phyloP scores from a whole-genome alignment of 2,113 vertebrate species.

The Notiomystis cincta region DNA sequence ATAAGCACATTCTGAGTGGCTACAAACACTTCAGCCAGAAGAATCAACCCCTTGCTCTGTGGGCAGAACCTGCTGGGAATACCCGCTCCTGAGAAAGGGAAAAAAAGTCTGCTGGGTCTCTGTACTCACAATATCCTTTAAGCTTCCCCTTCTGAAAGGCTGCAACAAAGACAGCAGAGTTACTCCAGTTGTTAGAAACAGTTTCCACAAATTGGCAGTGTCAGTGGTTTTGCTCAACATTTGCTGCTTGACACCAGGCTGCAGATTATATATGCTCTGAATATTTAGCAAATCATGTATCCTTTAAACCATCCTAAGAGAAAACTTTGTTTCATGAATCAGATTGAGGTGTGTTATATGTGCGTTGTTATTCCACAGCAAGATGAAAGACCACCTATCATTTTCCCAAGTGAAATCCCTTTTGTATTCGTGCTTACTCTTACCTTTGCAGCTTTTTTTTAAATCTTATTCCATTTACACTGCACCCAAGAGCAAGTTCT shows the following conservation, averaged over 20 bases:
- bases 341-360: neutral
- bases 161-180: neutral
- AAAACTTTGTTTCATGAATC: neutral
- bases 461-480: neutral
- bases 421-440: neutral
- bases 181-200: neutral
- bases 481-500: neutral
- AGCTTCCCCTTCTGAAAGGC: neutral
- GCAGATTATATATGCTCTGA: neutral
- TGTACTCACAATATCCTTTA: neutral
- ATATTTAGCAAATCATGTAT: neutral
- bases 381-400: neutral
- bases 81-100: neutral
- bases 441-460: neutral
- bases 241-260: neutral
- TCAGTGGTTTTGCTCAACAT: neutral
- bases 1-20: neutral
- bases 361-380: neutral
- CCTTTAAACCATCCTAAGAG: neutral
- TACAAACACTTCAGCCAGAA: neutral
- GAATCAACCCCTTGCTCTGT: neutral
- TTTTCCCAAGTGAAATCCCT: neutral
- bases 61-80: neutral
- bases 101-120: neutral
- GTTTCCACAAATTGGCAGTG: neutral